Percentiles rank a stretch among this genome's conserved stretches.
Conservation (phyloP, 1,140 invertebrate species). For the Anastatus disparis region DNA sequence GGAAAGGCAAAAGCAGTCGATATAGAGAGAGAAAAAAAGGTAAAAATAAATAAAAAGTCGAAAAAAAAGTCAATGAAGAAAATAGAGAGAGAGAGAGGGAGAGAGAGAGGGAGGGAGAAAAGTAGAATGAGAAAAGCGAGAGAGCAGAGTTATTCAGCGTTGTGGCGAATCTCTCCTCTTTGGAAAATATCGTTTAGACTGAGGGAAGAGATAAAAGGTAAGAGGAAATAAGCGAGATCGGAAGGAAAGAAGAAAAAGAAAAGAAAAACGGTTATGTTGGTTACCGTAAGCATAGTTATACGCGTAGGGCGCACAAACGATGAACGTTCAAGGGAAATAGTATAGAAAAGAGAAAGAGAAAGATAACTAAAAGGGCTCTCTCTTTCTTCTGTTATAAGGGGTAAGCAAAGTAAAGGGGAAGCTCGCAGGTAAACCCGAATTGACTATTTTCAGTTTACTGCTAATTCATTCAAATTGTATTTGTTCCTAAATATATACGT, state of each 20-base stretch:
- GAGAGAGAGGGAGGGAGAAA: neutral
- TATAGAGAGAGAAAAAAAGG: neutral
- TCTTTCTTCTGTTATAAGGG: neutral
- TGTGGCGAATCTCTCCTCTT: slow-evolving; percentile 19
- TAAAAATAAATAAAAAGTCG: slow-evolving; percentile 7
- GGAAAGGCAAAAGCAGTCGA: neutral
- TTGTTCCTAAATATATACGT: slow-evolving; percentile 57
- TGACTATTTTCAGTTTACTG: slow-evolving; percentile 60
- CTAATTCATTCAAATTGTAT: slow-evolving; percentile 66
- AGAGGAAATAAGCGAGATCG: slow-evolving; percentile 15
- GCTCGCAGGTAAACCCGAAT: slow-evolving; percentile 50
- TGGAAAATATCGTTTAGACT: slow-evolving; percentile 51
- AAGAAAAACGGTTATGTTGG: slow-evolving; percentile 21
- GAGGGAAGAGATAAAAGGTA: slow-evolving; percentile 12
- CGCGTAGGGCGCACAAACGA: neutral
- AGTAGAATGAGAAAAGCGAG: neutral
- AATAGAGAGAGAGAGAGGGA: slow-evolving; percentile 14
- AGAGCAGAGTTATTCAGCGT: slow-evolving; percentile 8
- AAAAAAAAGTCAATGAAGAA: slow-evolving; percentile 13
- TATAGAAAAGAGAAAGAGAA: slow-evolving; percentile 31
- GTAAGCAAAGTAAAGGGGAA: slow-evolving; percentile 24
- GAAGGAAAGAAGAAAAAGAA: no score
- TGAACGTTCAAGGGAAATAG: slow-evolving; percentile 30
- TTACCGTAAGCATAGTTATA: neutral
- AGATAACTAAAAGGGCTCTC: neutral